A percentile compares a stretch with the other conserved stretches of the same genome.
These are phyloP conservation scores for Drosophila paranaensis DNA, from an alignment of 2,888 invertebrate genomes.

Conservation along the genomic window DNA sequence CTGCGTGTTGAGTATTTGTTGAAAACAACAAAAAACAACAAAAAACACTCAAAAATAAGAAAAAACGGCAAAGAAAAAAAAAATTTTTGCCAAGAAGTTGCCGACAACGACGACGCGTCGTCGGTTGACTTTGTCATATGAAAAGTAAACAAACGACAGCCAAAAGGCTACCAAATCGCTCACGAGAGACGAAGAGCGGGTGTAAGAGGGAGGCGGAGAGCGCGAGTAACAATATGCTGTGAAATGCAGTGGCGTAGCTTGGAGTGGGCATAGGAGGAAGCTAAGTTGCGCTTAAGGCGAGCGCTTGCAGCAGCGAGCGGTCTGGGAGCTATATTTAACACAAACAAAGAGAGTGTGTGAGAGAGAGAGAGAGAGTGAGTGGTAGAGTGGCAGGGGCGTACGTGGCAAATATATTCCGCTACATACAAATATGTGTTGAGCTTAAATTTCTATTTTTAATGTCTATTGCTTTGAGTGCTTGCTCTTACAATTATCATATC, in stretches of 20 bases:
- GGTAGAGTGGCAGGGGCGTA: neutral
- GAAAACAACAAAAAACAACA: conserved; percentile 17
- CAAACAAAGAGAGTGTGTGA: neutral
- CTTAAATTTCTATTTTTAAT: neutral
- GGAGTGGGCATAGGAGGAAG: neutral
- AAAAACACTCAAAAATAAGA: conserved; percentile 13
- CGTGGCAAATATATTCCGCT: neutral
- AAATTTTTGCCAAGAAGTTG: conserved; percentile 68
- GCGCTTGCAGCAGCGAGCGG: no score
- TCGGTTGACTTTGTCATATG: conserved; percentile 76
- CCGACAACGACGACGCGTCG: conserved; percentile 61
- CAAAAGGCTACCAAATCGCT: conserved; percentile 65
- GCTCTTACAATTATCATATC: neutral
- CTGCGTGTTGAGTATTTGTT: conserved; percentile 73
- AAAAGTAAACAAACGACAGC: conserved; percentile 75
- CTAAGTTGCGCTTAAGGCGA: neutral
- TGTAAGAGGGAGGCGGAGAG: neutral
- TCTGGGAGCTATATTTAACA: neutral
- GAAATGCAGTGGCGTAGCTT: conserved; percentile 32
- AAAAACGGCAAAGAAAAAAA: conserved; percentile 38
- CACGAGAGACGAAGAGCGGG: conserved; percentile 1
- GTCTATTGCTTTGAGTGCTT: no score
- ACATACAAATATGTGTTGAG: neutral
- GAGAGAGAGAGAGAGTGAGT: neutral
- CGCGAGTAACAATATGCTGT: conserved; percentile 10